These are phyloP conservation scores for Gortyna flavago DNA, from an alignment of 2,888 invertebrate genomes.

Conservation along the genomic window DNA sequence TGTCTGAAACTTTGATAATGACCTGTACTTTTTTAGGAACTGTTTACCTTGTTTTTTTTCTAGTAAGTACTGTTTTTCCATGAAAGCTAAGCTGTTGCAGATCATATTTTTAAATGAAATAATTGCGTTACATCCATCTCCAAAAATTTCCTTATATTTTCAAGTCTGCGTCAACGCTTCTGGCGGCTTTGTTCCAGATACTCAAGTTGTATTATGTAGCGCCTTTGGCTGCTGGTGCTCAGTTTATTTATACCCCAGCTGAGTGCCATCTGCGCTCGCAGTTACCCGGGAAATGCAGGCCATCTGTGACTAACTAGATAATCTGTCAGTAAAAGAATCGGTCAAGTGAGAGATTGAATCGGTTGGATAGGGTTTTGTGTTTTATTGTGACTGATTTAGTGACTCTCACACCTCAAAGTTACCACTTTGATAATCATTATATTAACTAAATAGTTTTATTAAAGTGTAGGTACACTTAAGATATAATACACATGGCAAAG, in stretches of 20 bases:
- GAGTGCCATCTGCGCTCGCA: constrained; percentile 48
- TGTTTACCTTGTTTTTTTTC: neutral
- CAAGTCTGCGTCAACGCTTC: neutral
- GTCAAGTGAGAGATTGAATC: constrained; percentile 7
- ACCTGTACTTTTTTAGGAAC: neutral
- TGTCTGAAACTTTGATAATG: neutral
- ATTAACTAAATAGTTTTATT: neutral
- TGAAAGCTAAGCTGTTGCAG: neutral
- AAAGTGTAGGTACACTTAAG: neutral
- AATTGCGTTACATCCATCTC: neutral
- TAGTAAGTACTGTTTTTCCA: accelerated
- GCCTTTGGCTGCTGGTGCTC: constrained; percentile 12
- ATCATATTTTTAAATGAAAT: neutral
- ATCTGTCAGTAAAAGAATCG: constrained; percentile 41
- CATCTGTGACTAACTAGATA: constrained; percentile 55
- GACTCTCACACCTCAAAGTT: neutral
- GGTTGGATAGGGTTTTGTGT: neutral
- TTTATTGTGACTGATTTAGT: neutral
- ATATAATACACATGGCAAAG: neutral
- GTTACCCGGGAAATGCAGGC: constrained; percentile 30
- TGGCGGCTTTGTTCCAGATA: neutral
- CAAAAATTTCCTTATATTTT: constrained; percentile 3
- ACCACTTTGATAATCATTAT: neutral
- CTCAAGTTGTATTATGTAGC: constrained; percentile 32
- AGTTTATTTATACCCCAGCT: constrained; percentile 49